These are phyloP conservation scores for Anorthoa munda DNA, from an alignment of 2,888 invertebrate species.

Conservation along the genomic window DNA sequence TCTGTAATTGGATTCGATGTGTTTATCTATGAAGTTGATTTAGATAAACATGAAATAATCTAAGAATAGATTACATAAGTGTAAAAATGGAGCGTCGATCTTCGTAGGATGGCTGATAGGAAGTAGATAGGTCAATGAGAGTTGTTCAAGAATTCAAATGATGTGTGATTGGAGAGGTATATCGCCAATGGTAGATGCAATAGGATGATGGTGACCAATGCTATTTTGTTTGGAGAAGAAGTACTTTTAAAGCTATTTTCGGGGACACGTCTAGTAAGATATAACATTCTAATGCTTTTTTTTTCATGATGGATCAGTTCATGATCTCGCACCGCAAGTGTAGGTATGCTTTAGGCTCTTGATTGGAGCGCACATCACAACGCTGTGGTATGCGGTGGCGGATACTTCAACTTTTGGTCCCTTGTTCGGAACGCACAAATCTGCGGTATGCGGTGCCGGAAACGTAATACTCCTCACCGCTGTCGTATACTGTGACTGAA, in stretches of 20 bases:
- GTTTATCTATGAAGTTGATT: background rate
- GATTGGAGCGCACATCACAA: too few species aligned
- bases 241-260: background rate
- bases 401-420: too few species aligned
- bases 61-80: background rate
- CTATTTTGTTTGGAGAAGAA: too few species aligned
- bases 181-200: too few species aligned
- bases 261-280: background rate
- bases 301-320: conserved; percentile 1
- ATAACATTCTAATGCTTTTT: background rate
- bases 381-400: too few species aligned
- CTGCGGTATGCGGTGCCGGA: too few species aligned
- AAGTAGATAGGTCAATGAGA: background rate
- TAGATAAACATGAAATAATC: background rate
- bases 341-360: background rate
- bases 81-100: background rate
- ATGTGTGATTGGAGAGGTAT: background rate
- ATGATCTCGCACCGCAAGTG: too few species aligned
- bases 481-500: too few species aligned
- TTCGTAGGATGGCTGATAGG: background rate
- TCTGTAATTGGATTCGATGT: conserved; percentile 16
- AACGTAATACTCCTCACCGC: too few species aligned
- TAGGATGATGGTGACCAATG: too few species aligned
- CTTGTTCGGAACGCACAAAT: too few species aligned
- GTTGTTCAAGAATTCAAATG: background rate